Evolutionary conservation across 2,797 vertebrate species (phyloP), one percentile per base, ranked within the genome.

Genomic region (Poeciliopsis presidionis): DNA sequence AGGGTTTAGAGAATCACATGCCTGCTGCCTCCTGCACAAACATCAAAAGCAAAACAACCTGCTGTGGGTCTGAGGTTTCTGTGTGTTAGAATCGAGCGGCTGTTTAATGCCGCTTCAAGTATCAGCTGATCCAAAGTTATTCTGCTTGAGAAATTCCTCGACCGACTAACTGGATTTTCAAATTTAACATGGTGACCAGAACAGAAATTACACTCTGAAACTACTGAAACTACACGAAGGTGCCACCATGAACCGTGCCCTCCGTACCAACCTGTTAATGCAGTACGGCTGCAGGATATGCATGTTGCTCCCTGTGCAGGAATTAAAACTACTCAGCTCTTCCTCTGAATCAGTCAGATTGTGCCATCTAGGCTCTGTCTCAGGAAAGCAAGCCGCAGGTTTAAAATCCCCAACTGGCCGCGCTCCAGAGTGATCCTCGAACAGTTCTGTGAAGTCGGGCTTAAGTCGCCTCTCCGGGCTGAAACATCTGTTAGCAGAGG

Each of bases 211-310:
- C 73, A 71, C 43, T 41, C 5, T 11, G 11, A 51, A 69, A 3
- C 7, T 14, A 33, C 0, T 28, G 28, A 22, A 47, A 28, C 41
- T 70, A n/a, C 33, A 13, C 5, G 41, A 49, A 25, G 1, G 6
- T 8, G 13, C 36, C 39, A 14, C 11, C 5, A 13, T 1, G 12
- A 70, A 45, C 41, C 41, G 2, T 41, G 9, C 13, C n/a, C n/a
- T 14, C 67, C 6, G n/a, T 12, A 76, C 95, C 76, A 30, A 96
- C 95, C 95, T 95, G 94, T 96, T 96, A 90, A 96, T 94, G 91
- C 94, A 95, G 90, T 94, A 95, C 0, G 94, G 93, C 79, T 95
- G 95, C 67, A 95, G 86, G 85, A 96, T 95, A 91, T 95, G 94
- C 94, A 96, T 95, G 90, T 46, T 92, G 91, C 81, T 81, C 63